phyloP scores from a whole-genome alignment of 2,797 vertebrate genomes.

The Danio jaintianensis region DNA sequence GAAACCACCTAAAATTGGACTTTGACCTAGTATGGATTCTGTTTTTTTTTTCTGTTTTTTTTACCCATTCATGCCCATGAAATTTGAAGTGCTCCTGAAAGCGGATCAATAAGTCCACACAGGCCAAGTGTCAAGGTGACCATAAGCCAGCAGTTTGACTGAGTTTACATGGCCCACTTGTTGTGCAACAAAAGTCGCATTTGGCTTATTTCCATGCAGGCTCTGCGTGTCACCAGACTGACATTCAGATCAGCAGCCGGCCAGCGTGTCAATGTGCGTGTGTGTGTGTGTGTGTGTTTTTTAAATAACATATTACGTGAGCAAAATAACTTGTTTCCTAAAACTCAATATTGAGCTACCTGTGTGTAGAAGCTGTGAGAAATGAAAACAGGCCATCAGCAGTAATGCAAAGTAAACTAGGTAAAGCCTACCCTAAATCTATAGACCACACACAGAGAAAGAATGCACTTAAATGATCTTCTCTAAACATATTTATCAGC shows the following conservation, averaged over 20 bases:
- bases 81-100: neutral
- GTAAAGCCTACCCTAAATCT: neutral
- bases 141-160: neutral
- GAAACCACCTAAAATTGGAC: neutral
- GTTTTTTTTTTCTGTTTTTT: neutral
- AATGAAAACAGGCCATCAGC: conserved; percentile 27
- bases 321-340: neutral
- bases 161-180: neutral
- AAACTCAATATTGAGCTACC: neutral
- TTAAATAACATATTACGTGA: neutral
- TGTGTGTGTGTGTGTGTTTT: neutral
- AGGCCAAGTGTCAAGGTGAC: neutral
- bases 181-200: conserved; percentile 40
- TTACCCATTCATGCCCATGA: neutral
- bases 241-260: neutral
- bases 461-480: neutral
- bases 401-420: conserved; percentile 3
- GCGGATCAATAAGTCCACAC: conserved; percentile 8
- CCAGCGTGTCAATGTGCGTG: neutral
- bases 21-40: neutral
- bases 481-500: neutral
- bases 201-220: conserved; percentile 38
- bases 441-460: conserved; percentile 4
- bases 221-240: conserved; percentile 26
- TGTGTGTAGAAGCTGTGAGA: neutral